Conservation (phyloP, 2,888 invertebrate species). For the Matsumyia berberina region DNA sequence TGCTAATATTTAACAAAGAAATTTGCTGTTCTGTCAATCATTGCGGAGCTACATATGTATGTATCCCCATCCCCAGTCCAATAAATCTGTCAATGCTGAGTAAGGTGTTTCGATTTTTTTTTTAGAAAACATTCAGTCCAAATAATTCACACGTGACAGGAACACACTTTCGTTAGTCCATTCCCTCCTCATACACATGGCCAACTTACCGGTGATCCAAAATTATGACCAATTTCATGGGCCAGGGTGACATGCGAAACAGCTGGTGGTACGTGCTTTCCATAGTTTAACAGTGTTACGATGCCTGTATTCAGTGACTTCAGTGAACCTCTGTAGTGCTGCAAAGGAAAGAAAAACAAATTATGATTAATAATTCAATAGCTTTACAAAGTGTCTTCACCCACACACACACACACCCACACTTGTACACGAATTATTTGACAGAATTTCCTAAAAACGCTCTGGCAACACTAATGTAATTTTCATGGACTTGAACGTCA, state of each 20-base stretch:
- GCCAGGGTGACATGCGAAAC: conserved; percentile 99
- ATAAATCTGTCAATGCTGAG: conserved; percentile 19
- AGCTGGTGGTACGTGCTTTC: conserved; percentile 98
- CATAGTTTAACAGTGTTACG: conserved; percentile 98
- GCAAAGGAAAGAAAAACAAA: conserved; percentile 81
- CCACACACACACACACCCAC: not conserved
- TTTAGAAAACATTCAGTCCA: conserved; percentile 7
- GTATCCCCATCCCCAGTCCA: not conserved
- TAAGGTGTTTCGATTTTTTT: not conserved
- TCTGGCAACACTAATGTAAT: conserved; percentile 49
- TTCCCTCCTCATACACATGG: not conserved
- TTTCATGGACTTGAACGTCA: conserved; percentile 46
- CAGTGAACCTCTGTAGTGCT: conserved; percentile 96
- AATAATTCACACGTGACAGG: conserved; percentile 31
- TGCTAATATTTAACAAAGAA: not conserved
- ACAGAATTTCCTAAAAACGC: conserved; percentile 11
- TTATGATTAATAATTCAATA: conserved; percentile 50
- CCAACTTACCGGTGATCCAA: conserved; percentile 95
- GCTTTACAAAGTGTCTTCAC: not conserved
- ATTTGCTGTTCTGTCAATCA: not conserved
- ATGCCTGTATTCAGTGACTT: conserved; percentile 99
- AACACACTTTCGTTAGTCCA: conserved; percentile 5
- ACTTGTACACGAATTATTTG: conserved; percentile 3
- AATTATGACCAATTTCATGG: conserved; percentile 99
- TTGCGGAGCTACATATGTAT: not conserved